Base-by-base conservation (phyloP, 2,797 vertebrate species). In the Pantherophis alleghaniensis region DNA sequence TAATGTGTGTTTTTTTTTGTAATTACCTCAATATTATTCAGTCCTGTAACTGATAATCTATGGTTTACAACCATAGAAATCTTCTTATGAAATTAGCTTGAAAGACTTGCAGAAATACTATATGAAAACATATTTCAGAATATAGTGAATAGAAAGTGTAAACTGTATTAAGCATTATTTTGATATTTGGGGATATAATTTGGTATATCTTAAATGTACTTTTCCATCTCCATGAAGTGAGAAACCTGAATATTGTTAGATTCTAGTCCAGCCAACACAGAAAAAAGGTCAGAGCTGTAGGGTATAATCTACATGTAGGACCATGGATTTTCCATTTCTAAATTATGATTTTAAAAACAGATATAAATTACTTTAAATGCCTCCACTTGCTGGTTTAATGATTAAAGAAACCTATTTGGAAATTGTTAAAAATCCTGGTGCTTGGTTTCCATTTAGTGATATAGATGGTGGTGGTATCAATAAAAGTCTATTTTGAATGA, bases 11-110 rank as follows among this genome's bases (percentile, higher is more conserved):
- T 89, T 89, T 63, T 63, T 88, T 37, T 93, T 59, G 20, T 95
- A 91, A 83, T 94, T 47, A 95, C 92, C 93, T 90, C 94, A 2
- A 1, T 88, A 87, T 74, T 74, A 63, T 90, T 57, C 42, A 59
- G 13, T 13, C 32, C 20, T 11, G 47, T 3, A 47, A 88, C 10
- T 42, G 16, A 60, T 88, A 74, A 12, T 37, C 18, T 60, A 16
- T 26, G 18, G 53, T 53, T 16, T n/a, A 51, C 3, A 13, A 16
- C 42, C 37, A 61, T 7, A 55, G 20, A 37, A 24, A 37, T 87
- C n/a, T 53, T 55, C n/a, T 55, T 24, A 22, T 83, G 55, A 24
- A 92, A 92, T 42, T 66, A 42, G 11, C 47, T 86, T 37, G 7
- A 59, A 24, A 51, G 79, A 57, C 26, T 79, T 32, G 55, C 47